phyloP scores from a whole-genome alignment of 2,888 invertebrate genomes.

The Baccha elongata region DNA sequence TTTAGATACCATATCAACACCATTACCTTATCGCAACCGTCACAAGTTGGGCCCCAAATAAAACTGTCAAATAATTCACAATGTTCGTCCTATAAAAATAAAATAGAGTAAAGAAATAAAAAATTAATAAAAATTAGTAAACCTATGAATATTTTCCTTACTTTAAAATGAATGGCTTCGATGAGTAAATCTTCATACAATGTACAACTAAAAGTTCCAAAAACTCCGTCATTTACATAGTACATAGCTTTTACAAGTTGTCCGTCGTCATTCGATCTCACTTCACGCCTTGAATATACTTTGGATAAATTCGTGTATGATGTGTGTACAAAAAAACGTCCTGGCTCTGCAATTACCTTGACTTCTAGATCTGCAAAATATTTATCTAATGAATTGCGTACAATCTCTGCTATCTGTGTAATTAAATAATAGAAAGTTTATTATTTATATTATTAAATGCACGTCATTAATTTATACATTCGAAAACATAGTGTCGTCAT shows the following conservation, averaged over 20 bases:
- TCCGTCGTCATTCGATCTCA: slow-evolving; percentile 76
- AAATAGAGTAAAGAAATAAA: too few relatives aligned
- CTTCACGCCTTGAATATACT: slow-evolving; percentile 90
- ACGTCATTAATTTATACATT: too few relatives aligned
- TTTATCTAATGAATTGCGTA: slow-evolving; percentile 90
- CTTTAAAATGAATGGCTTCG: slow-evolving; percentile 84
- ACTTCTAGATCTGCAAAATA: slow-evolving; percentile 89
- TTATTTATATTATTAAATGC: too few relatives aligned
- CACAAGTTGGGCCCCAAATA: slow-evolving; percentile 98
- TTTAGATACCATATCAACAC: neutral
- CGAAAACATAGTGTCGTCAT: slow-evolving; percentile 81
- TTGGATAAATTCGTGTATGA: slow-evolving; percentile 96
- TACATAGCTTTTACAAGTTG: slow-evolving; percentile 88
- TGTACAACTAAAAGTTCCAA: slow-evolving; percentile 98
- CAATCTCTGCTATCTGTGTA: slow-evolving; percentile 88
- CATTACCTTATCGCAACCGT: slow-evolving; percentile 92
- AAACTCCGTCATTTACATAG: slow-evolving; percentile 99
- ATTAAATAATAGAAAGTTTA: too few relatives aligned
- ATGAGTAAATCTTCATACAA: slow-evolving; percentile 96
- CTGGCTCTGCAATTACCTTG: slow-evolving; percentile 98
- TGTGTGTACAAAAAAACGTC: slow-evolving; percentile 96
- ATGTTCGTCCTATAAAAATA: slow-evolving; percentile 80
- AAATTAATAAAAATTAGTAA: neutral
- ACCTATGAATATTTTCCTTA: slow-evolving; percentile 54
- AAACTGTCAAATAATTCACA: slow-evolving; percentile 79